Evolutionary conservation across 2,888 invertebrate species (phyloP), one percentile per base, ranked within the genome.

Genomic region (Listrodromus nycthemerus): DNA sequence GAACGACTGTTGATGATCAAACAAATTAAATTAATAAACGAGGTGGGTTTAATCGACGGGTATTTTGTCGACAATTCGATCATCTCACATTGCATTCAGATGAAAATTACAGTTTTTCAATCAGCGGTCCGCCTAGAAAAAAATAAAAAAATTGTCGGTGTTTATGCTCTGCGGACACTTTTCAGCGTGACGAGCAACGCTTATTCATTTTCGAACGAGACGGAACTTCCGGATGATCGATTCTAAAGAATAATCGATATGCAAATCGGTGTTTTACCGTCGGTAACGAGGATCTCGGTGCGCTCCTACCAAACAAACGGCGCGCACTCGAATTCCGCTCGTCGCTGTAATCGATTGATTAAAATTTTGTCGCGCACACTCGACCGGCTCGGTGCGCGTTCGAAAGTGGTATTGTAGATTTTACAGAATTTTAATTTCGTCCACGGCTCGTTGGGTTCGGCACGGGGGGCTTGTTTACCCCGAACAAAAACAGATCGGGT

Each of bases 401-500:
- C 50, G 55, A 55, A 13, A 55, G 55, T 27, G 27, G 27, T 24
- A 61, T 61, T 61, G 61, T n/a, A 61, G 27, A 61, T 61, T 61
- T 30, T 13, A 61, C 30, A 16, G 61, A 30, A 27, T 61, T 61
- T 61, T 61, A 61, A 61, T 61, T 61, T 30, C 27, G 27, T n/a
- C 4, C 61, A 2, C n/a, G 27, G 61, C 30, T 61, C 61, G 61
- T 61, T 30, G 61, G 16, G 30, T 7, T 61, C 61, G 61, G 55
- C 24, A 24, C 1, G 4, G 27, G 24, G 55, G 61, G 10, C 27
- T 21, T 61, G 27, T 61, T 61, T 61, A n/a, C 30, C 27, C 27
- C 27, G 61, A 61, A 61, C 61, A 61, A 61, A 61, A 61, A 61
- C 61, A 24, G 27, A 61, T 61, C 27, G 61, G 13, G 30, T 30